These are phyloP conservation scores for Ennomos fuscantarius DNA, from an alignment of 2,888 invertebrate genomes.

Conservation along the genomic window DNA sequence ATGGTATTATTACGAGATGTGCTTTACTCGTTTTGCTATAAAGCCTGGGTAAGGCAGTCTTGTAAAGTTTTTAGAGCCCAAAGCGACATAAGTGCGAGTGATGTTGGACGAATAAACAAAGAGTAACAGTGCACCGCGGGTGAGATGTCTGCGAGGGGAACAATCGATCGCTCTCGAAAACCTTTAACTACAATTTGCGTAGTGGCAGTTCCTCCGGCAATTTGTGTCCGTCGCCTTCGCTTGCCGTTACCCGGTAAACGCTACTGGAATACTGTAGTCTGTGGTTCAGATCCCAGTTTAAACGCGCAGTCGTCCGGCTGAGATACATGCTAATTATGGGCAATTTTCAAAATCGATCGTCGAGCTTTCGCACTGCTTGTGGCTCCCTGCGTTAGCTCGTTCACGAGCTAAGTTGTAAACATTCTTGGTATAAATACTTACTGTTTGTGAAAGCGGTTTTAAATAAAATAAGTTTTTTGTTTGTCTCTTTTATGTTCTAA, in stretches of 20 bases:
- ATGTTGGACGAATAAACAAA: conserved; percentile 33
- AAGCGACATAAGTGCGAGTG: conserved; percentile 34
- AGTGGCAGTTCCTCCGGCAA: conserved; percentile 79
- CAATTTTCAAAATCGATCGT: conserved; percentile 83
- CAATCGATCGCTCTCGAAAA: conserved; percentile 65
- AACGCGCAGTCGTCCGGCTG: conserved; percentile 75
- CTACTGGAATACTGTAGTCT: conserved; percentile 82
- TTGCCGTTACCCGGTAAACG: conserved; percentile 81
- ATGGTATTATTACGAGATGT: conserved; percentile 19
- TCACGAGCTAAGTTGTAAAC: conserved; percentile 62
- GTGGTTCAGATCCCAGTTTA: conserved; percentile 78
- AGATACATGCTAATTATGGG: conserved; percentile 83
- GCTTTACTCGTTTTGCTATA: conserved; percentile 13
- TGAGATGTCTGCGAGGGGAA: conserved; percentile 50
- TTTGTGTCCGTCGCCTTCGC: conserved; percentile 80
- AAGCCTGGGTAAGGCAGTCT: conserved; percentile 17
- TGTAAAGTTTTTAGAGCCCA: conserved; percentile 30
- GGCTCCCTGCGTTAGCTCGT: conserved; percentile 76
- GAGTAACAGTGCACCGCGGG: conserved; percentile 24
- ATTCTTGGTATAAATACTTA: conserved; percentile 6
- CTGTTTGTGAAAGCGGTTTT: not conserved
- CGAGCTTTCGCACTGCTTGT: conserved; percentile 76
- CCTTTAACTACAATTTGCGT: conserved; percentile 74
- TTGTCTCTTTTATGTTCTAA: conserved; percentile 10
- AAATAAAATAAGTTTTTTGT: not conserved